Percentiles rank a stretch among this genome's conserved stretches.
Evolutionary conservation across 2,888 invertebrate species (phyloP).

Genomic region (Oligia latruncula): DNA sequence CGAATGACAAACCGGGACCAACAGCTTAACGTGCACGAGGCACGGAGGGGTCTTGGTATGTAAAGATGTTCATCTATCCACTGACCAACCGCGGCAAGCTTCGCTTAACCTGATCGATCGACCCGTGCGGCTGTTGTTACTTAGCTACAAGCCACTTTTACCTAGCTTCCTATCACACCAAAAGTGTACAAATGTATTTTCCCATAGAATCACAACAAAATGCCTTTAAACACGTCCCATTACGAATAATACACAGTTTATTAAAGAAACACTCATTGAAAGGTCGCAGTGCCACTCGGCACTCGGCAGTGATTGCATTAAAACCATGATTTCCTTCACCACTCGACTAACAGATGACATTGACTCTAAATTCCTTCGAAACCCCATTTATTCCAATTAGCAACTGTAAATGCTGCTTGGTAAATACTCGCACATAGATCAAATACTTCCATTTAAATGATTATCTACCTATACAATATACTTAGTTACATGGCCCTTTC

Average conservation of each 20-base stretch:
- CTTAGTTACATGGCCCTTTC: slow-evolving; percentile 4
- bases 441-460: slow-evolving; percentile 60
- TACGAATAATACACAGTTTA: slow-evolving; percentile 43
- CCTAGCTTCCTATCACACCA: neutral
- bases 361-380: slow-evolving; percentile 56
- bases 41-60: no score
- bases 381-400: slow-evolving; percentile 66
- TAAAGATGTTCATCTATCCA: no score
- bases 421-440: slow-evolving; percentile 57
- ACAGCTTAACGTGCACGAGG: no score
- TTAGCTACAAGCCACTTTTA: neutral
- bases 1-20: no score
- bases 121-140: no score
- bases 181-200: slow-evolving; percentile 4
- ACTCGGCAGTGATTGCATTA: slow-evolving; percentile 42
- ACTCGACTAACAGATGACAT: slow-evolving; percentile 61
- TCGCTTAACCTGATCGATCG: no score
- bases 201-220: slow-evolving; percentile 14
- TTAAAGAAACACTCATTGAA: slow-evolving; percentile 44
- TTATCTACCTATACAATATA: slow-evolving; percentile 44
- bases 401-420: slow-evolving; percentile 41
- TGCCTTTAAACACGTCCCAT: slow-evolving; percentile 25
- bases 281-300: slow-evolving; percentile 36
- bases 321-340: slow-evolving; percentile 50
- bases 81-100: no score